Evolutionary conservation across 2,797 vertebrate species (phyloP).

Genomic region (Mormyrops boulengeri): DNA sequence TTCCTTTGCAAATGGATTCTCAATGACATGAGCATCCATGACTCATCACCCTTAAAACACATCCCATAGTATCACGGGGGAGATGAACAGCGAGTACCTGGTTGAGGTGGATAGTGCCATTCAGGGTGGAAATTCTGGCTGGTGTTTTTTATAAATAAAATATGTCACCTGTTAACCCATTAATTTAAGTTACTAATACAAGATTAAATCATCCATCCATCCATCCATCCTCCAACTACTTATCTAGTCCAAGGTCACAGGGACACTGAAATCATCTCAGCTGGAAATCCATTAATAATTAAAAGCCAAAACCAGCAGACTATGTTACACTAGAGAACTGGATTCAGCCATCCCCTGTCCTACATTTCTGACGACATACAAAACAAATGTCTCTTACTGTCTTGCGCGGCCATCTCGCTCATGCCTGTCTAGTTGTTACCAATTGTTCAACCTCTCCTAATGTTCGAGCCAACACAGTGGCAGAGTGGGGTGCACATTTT

Average conservation of each 20-base stretch:
- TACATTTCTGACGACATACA: background rate
- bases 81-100: background rate
- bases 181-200: background rate
- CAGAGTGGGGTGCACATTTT: background rate
- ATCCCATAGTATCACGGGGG: background rate
- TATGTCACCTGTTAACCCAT: background rate
- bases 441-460: background rate
- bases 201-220: background rate
- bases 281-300: slow-evolving; percentile 5
- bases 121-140: background rate
- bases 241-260: background rate
- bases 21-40: background rate
- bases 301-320: background rate
- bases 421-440: background rate
- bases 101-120: background rate
- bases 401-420: background rate
- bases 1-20: background rate
- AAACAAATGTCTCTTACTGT: background rate
- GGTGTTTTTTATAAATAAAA: background rate
- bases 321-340: background rate
- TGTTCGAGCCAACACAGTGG: background rate
- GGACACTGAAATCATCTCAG: slow-evolving; percentile 2
- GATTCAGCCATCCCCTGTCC: background rate
- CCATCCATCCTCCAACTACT: background rate
- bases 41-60: slow-evolving; percentile 3